A percentile compares a stretch with the other conserved stretches of the same genome.
Conservation (phyloP, 2,113 vertebrate species). For the Pelecanus crispus region DNA sequence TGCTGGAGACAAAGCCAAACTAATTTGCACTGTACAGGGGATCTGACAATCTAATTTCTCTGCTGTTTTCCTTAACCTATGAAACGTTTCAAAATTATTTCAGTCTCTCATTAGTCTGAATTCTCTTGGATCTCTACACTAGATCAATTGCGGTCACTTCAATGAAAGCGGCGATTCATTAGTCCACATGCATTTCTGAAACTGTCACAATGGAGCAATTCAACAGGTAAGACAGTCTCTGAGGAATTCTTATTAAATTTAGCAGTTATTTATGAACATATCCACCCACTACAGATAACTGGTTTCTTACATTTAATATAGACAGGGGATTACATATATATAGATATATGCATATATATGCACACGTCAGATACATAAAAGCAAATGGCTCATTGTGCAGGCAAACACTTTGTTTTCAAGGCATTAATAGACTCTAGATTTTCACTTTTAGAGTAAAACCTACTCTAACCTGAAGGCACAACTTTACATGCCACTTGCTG, state of each 20-base stretch:
- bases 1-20: background rate
- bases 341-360: fast-evolving
- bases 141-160: background rate
- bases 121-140: background rate
- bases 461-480: background rate
- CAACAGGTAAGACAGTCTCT: background rate
- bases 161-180: background rate
- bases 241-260: background rate
- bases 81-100: background rate
- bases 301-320: background rate
- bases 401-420: background rate
- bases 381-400: background rate
- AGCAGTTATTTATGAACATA: background rate
- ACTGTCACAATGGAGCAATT: background rate
- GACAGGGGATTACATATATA: background rate
- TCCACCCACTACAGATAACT: background rate
- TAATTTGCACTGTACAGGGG: background rate
- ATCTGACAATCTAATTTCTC: background rate
- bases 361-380: background rate
- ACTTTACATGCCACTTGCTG: background rate
- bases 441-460: background rate
- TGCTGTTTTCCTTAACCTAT: background rate
- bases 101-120: background rate
- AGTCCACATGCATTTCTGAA: background rate
- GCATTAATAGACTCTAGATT: background rate